phyloP scores from a whole-genome alignment of 1,140 invertebrate genomes.

The Goniozus legneri region DNA sequence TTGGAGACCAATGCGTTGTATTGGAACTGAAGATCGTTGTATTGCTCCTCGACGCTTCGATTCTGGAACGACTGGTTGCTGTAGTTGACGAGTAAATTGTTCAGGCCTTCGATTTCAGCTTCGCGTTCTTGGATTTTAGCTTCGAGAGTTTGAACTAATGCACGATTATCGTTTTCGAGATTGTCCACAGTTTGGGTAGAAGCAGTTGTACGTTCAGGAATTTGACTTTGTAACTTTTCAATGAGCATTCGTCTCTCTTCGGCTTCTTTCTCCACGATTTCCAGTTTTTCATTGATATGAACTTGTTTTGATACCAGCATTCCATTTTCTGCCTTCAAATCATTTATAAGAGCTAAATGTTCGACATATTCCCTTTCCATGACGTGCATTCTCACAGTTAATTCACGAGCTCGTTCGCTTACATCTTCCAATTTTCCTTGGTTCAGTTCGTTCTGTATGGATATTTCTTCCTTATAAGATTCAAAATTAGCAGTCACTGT shows the following conservation, averaged over 20 bases:
- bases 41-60: slow-evolving; percentile 23
- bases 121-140: slow-evolving; percentile 71
- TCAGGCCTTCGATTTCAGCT: slow-evolving; percentile 63
- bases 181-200: slow-evolving; percentile 18
- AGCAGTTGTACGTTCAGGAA: slow-evolving; percentile 5
- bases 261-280: slow-evolving; percentile 43
- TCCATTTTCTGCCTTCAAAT: slow-evolving; percentile 40
- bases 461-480: slow-evolving; percentile 38
- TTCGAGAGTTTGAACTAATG: slow-evolving; percentile 42
- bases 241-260: slow-evolving; percentile 35
- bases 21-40: slow-evolving; percentile 29
- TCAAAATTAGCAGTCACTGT: slow-evolving; percentile 44
- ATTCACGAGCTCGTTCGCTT: slow-evolving; percentile 42
- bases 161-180: slow-evolving; percentile 20
- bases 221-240: slow-evolving; percentile 33
- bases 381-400: slow-evolving; percentile 46
- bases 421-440: slow-evolving; percentile 26
- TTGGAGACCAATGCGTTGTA: slow-evolving; percentile 53
- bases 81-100: slow-evolving; percentile 63
- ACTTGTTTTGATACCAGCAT: slow-evolving; percentile 39
- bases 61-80: slow-evolving; percentile 52
- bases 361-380: slow-evolving; percentile 49
- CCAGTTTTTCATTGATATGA: slow-evolving; percentile 43
- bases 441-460: slow-evolving; percentile 36
- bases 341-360: slow-evolving; percentile 41